Percentiles rank a stretch among this genome's conserved stretches.
Conservation (phyloP, 1,140 invertebrate genomes). For the Bradynema listronoti region DNA sequence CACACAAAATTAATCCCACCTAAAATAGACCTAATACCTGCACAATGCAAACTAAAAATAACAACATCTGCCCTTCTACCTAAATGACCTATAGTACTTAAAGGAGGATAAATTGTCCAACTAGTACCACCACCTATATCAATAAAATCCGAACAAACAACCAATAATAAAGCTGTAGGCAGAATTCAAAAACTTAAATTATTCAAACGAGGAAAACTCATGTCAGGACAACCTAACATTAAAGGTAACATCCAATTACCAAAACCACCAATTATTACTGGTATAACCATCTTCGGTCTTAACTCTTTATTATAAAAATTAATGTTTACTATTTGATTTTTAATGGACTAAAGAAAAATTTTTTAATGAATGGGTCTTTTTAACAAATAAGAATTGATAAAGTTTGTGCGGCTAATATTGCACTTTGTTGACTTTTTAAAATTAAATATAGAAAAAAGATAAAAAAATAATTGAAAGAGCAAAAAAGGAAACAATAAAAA, state of each 20-base stretch:
- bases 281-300: slow-evolving; percentile 74
- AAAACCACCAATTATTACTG: slow-evolving; percentile 71
- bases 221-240: slow-evolving; percentile 69
- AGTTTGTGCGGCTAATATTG: too few relatives aligned
- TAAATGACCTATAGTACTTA: slow-evolving; percentile 62
- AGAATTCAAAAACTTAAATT: slow-evolving; percentile 72
- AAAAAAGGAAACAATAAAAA: too few relatives aligned
- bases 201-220: slow-evolving; percentile 71
- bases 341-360: too few relatives aligned
- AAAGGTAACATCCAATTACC: slow-evolving; percentile 71
- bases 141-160: slow-evolving; percentile 63
- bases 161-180: slow-evolving; percentile 64
- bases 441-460: too few relatives aligned
- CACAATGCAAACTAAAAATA: slow-evolving; percentile 42
- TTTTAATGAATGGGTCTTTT: too few relatives aligned
- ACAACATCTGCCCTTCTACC: slow-evolving; percentile 57
- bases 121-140: slow-evolving; percentile 65
- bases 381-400: too few relatives aligned
- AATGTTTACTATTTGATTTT: too few relatives aligned
- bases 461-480: too few relatives aligned
- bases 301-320: too few relatives aligned
- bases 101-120: slow-evolving; percentile 69
- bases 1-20: slow-evolving; percentile 45
- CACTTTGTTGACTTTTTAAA: too few relatives aligned
- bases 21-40: slow-evolving; percentile 44